These are phyloP conservation scores for Calonectris borealis DNA, from an alignment of 2,113 vertebrate genomes.

Conservation along the genomic window DNA sequence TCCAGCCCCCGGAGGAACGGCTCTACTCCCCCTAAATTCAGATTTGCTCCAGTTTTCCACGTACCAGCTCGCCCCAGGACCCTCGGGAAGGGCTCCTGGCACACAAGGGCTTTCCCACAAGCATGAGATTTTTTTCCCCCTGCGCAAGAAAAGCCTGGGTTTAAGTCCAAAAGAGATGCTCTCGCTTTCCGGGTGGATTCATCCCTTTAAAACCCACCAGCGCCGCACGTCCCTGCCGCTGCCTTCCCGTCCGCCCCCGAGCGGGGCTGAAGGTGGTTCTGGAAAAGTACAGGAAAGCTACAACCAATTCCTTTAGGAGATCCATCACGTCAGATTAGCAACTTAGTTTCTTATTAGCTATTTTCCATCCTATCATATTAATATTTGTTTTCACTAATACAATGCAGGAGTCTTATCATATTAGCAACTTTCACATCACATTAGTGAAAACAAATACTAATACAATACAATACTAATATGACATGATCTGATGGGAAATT, in stretches of 20 bases:
- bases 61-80: not conserved
- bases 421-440: slow-evolving; percentile 80
- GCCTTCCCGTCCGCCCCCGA: not conserved
- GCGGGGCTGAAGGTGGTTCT: slow-evolving; percentile 37
- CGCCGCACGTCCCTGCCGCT: accelerated
- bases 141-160: not conserved
- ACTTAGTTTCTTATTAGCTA: slow-evolving; percentile 72
- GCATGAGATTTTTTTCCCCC: accelerated
- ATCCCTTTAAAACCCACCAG: not conserved
- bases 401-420: slow-evolving; percentile 74
- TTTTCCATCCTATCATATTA: slow-evolving; percentile 76
- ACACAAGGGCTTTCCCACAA: not conserved
- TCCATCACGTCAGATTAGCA: slow-evolving; percentile 74
- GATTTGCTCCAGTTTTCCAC: not conserved
- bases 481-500: slow-evolving; percentile 67
- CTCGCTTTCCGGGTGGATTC: not conserved
- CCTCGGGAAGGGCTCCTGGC: not conserved
- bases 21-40: not conserved
- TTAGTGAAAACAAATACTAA: slow-evolving; percentile 73
- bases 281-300: slow-evolving; percentile 57
- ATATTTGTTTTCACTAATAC: slow-evolving; percentile 77
- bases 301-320: slow-evolving; percentile 47
- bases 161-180: not conserved
- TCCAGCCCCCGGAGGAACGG: not conserved
- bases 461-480: slow-evolving; percentile 60